phyloP scores from a whole-genome alignment of 2,888 invertebrate species.

The Holacanthella duospinosa region DNA sequence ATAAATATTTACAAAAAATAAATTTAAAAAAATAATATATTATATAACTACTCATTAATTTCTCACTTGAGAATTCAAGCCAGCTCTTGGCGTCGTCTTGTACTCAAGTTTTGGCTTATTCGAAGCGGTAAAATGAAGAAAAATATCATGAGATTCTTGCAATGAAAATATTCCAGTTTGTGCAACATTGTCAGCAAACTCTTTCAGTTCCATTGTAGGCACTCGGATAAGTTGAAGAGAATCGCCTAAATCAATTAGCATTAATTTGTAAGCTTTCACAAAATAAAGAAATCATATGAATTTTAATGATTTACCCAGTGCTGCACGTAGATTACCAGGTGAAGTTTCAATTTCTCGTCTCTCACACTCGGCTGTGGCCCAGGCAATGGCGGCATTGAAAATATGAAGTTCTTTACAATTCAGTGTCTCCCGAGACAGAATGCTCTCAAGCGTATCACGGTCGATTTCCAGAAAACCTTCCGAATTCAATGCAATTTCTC shows the following conservation, averaged over 20 bases:
- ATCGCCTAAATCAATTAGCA: slow-evolving; percentile 41
- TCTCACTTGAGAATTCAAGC: slow-evolving; percentile 72
- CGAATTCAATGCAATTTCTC: slow-evolving; percentile 89
- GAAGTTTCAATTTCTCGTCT: slow-evolving; percentile 71
- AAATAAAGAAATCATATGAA: no score
- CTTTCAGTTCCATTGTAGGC: slow-evolving; percentile 85
- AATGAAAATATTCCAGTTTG: slow-evolving; percentile 83
- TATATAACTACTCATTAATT: not conserved
- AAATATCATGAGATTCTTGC: slow-evolving; percentile 88
- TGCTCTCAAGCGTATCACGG: slow-evolving; percentile 79
- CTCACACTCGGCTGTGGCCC: slow-evolving; percentile 84
- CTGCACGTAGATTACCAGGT: slow-evolving; percentile 64
- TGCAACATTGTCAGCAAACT: slow-evolving; percentile 89
- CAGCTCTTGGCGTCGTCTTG: slow-evolving; percentile 69
- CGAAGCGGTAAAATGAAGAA: slow-evolving; percentile 84
- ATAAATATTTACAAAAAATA: slow-evolving; percentile 38
- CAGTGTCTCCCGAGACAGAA: slow-evolving; percentile 81
- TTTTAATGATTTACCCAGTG: slow-evolving; percentile 47
- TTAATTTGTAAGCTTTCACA: not conserved
- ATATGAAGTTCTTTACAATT: slow-evolving; percentile 88
- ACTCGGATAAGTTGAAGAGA: slow-evolving; percentile 80
- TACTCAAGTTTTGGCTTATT: slow-evolving; percentile 74
- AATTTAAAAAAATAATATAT: not conserved
- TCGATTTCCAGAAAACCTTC: slow-evolving; percentile 95
- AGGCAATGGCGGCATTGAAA: slow-evolving; percentile 80